phyloP scores from a whole-genome alignment of 2,797 vertebrate species.

The Diceros bicornis region DNA sequence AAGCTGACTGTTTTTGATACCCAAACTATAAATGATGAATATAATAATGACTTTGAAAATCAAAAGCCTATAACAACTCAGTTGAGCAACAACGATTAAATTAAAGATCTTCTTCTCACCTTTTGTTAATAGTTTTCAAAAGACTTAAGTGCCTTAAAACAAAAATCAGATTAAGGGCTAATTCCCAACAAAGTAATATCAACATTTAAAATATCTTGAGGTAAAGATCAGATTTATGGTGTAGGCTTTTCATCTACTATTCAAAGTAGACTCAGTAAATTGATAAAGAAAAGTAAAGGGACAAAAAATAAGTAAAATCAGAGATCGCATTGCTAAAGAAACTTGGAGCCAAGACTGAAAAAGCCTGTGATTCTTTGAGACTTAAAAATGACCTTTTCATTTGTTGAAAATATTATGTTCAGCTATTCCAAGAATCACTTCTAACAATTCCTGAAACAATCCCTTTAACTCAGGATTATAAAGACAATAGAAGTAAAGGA shows the following conservation, averaged over 20 bases:
- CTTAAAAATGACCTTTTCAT: slow-evolving; percentile 55
- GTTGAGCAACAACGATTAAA: neutral
- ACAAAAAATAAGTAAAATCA: neutral
- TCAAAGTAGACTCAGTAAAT: neutral
- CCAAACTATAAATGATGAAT: neutral
- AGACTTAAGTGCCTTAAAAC: neutral
- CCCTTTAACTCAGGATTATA: neutral
- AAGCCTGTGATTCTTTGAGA: neutral
- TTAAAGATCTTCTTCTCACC: neutral
- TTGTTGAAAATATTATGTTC: slow-evolving; percentile 34
- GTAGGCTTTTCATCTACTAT: neutral
- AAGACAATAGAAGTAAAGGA: slow-evolving; percentile 36
- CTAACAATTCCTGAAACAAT: slow-evolving; percentile 46
- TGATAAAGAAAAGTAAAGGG: neutral
- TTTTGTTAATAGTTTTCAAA: slow-evolving; percentile 2
- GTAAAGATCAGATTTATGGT: neutral
- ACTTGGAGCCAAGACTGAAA: neutral
- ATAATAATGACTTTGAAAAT: slow-evolving; percentile 16
- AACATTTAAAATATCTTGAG: neutral
- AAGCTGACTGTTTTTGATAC: neutral
- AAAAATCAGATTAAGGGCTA: neutral
- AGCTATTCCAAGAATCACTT: slow-evolving; percentile 2
- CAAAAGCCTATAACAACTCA: neutral
- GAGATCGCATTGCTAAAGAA: neutral
- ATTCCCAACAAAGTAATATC: neutral